A percentile compares a stretch with the other conserved stretches of the same genome.
Conservation (phyloP, 2,113 vertebrate genomes). For the Progne subis region DNA sequence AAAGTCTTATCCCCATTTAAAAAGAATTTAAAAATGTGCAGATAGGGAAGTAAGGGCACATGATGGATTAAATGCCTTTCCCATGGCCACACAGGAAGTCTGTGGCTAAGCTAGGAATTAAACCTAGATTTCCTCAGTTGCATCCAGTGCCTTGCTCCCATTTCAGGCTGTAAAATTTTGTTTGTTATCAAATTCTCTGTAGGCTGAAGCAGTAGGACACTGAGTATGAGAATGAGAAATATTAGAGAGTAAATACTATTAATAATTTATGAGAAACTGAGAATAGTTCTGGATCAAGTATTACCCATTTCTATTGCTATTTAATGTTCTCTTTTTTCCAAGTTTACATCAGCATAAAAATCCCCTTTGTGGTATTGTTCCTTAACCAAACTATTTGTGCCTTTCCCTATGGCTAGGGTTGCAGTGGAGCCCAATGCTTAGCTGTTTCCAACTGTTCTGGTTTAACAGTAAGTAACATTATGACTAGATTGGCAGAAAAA, state of each 20-base stretch:
- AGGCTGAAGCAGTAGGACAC: neutral
- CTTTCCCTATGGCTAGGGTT: conserved; percentile 3
- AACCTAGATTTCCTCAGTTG: conserved; percentile 35
- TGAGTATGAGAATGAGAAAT: neutral
- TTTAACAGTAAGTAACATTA: conserved; percentile 10
- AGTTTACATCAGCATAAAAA: conserved; percentile 51
- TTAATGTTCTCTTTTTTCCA: conserved; percentile 38
- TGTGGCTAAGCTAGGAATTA: conserved; percentile 35
- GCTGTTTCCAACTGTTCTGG: neutral
- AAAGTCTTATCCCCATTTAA: neutral
- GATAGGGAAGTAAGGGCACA: conserved; percentile 61
- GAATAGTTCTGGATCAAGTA: neutral
- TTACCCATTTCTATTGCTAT: neutral
- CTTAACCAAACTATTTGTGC: conserved; percentile 15
- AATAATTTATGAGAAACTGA: neutral
- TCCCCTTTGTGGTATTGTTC: conserved; percentile 32
- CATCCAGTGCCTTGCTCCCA: neutral
- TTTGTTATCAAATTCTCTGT: neutral
- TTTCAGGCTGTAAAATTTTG: neutral
- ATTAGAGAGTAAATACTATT: neutral
- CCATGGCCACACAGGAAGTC: conserved; percentile 57
- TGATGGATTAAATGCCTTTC: conserved; percentile 54
- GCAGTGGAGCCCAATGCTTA: neutral
- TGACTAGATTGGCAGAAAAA: neutral
- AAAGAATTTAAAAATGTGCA: conserved; percentile 33